phyloP scores from a whole-genome alignment of 2,797 vertebrate genomes.

The Pelodytes ibericus region DNA sequence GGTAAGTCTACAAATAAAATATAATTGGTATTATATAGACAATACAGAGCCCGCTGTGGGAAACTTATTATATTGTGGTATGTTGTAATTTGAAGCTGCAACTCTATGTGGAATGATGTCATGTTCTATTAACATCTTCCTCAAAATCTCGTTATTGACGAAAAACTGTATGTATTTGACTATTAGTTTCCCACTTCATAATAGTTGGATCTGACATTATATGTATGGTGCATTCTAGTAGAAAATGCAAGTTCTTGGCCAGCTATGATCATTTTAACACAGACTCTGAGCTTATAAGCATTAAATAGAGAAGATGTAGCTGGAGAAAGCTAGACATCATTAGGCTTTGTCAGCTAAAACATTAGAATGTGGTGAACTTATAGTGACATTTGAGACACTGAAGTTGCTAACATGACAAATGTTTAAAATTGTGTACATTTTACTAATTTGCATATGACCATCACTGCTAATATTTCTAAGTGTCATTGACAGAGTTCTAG shows the following conservation, averaged over 20 bases:
- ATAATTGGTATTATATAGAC: conserved; percentile 1
- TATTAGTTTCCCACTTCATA: conserved; percentile 38
- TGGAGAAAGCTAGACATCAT: no score
- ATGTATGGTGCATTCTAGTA: conserved; percentile 13
- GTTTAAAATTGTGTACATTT: no score
- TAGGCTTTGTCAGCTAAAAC: no score
- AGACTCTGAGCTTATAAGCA: no score
- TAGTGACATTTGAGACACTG: no score
- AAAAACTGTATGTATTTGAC: conserved; percentile 57
- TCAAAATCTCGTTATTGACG: conserved; percentile 58
- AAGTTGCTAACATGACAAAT: no score
- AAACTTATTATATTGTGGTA: conserved; percentile 18
- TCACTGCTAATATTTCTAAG: no score
- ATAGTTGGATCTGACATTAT: conserved; percentile 50
- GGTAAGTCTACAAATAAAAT: no score
- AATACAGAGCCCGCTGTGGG: conserved; percentile 14
- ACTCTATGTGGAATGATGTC: conserved; percentile 19
- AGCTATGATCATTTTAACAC: not conserved
- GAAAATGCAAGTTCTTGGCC: conserved; percentile 5
- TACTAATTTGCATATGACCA: no score
- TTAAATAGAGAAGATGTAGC: no score
- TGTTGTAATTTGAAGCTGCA: conserved; percentile 23
- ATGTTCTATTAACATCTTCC: conserved; percentile 49
- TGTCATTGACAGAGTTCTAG: no score
- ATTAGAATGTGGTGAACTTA: no score